Evolutionary conservation across 2,113 vertebrate genomes (phyloP).

Genomic region (Rhineura floridana): DNA sequence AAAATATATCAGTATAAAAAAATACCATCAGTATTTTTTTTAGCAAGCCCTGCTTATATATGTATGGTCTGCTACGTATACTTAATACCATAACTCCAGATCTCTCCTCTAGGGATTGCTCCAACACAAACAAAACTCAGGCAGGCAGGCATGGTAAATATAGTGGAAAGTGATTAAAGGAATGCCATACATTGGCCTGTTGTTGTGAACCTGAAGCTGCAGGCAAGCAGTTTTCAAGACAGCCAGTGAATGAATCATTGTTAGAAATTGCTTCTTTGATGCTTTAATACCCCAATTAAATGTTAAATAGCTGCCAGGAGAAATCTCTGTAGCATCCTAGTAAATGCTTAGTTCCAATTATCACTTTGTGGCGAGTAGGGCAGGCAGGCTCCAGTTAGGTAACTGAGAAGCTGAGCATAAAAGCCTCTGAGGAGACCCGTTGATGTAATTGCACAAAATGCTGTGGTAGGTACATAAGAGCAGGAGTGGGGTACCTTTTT

Average conservation of each 20-base stretch:
- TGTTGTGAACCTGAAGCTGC: slow-evolving; percentile 36
- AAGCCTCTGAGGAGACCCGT: neutral
- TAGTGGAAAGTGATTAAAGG: slow-evolving; percentile 26
- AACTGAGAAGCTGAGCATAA: slow-evolving; percentile 47
- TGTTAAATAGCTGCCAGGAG: slow-evolving; percentile 61
- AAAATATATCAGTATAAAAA: no score
- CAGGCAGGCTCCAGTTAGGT: slow-evolving; percentile 20
- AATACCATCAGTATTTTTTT: no score
- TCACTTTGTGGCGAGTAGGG: slow-evolving; percentile 24
- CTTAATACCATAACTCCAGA: neutral
- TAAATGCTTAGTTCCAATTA: slow-evolving; percentile 62
- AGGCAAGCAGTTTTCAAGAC: slow-evolving; percentile 45
- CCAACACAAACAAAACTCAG: neutral
- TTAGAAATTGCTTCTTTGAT: slow-evolving; percentile 53
- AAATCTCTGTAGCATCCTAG: slow-evolving; percentile 53
- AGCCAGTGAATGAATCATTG: slow-evolving; percentile 45
- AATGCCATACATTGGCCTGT: slow-evolving; percentile 22
- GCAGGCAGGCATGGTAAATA: slow-evolving; percentile 24
- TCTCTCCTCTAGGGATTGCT: neutral
- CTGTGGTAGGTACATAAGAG: no score
- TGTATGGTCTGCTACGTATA: neutral
- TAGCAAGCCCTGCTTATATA: neutral
- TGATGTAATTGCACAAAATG: neutral
- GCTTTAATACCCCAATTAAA: slow-evolving; percentile 30
- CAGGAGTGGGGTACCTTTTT: no score